Percentiles rank a stretch among this genome's conserved stretches.
These are phyloP conservation scores for Bellardia pandia DNA, from an alignment of 2,888 invertebrate species.

Conservation along the genomic window DNA sequence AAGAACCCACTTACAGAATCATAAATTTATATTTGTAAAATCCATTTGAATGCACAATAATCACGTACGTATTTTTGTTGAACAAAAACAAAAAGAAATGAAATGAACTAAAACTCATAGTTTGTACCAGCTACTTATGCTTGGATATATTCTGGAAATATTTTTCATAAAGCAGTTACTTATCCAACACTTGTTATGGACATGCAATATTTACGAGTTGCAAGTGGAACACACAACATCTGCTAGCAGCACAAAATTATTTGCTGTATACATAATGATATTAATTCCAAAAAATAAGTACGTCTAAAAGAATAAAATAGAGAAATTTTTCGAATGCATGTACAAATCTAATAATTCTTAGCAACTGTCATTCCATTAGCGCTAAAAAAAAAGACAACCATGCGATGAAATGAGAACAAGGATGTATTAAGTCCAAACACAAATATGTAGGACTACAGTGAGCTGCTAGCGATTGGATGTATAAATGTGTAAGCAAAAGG, in stretches of 20 bases:
- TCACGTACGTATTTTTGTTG: slow-evolving; percentile 66
- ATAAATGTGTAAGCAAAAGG: neutral
- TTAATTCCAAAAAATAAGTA: slow-evolving; percentile 57
- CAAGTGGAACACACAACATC: slow-evolving; percentile 29
- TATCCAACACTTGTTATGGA: slow-evolving; percentile 72
- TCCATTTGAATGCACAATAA: slow-evolving; percentile 72
- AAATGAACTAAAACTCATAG: slow-evolving; percentile 30
- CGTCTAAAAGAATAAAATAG: slow-evolving; percentile 22
- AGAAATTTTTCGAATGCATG: slow-evolving; percentile 73
- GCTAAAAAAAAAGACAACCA: slow-evolving; percentile 39
- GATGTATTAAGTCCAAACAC: slow-evolving; percentile 1
- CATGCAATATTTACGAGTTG: slow-evolving; percentile 67
- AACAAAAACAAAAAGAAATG: neutral
- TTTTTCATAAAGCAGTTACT: slow-evolving; percentile 68
- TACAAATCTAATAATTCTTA: slow-evolving; percentile 78
- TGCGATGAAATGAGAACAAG: slow-evolving; percentile 70
- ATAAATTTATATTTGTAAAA: slow-evolving; percentile 72
- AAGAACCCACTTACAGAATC: slow-evolving; percentile 65
- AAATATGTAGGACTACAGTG: neutral
- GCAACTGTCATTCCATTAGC: slow-evolving; percentile 76
- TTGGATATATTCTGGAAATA: slow-evolving; percentile 42
- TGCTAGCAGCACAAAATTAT: slow-evolving; percentile 7
- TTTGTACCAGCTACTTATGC: slow-evolving; percentile 54
- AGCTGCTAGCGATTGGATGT: neutral
- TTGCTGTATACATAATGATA: slow-evolving; percentile 60